Base-by-base conservation (phyloP, 2,113 vertebrate genomes). In the Strix aluco region DNA sequence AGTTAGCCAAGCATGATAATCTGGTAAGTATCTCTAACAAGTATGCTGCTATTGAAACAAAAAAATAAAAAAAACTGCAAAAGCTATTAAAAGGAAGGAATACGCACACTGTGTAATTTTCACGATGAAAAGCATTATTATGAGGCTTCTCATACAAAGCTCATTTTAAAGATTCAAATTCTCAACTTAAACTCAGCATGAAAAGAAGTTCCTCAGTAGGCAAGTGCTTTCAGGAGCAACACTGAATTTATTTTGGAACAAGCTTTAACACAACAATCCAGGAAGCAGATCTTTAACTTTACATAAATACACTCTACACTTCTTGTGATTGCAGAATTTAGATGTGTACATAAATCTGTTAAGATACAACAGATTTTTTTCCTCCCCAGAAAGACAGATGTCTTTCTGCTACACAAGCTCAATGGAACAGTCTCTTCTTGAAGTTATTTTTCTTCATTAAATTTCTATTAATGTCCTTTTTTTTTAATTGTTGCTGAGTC, bases 401-500 rank as follows among this genome's bases (percentile, higher is more conserved):
- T 20, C 70, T 52, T 55, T 72, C 61, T 34, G 81, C 34, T 44
- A 88, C 40, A 91, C 11, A 90, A 63, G 12, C 30, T 92, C 44
- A 90, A 72, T 14, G 23, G 27, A 81, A 90, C 15, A 67, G 90
- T 38, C 40, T 78, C 44, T 27, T 94, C 55, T 74, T 83, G 49
- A 93, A 73, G 67, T 87, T 62, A 78, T 36, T 91, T 89, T 38
- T 21, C 46, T 94, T 97, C 55, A 89, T 47, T 92, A 93, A 83
- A 52, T 86, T 84, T 94, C 32, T 81, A 59, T 46, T 85, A 34
- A 92, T 69, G 36, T 34, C 40, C 49, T 49, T 42, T 65, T 80
- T 88, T 38, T 47, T 16, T 16, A 46, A 44, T 70, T 77, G 36
- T 16, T 66, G 46, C 80, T 52, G 26, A 90, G 92, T 78, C 86